phyloP scores from a whole-genome alignment of 2,888 invertebrate species.

The Neoascia interrupta region DNA sequence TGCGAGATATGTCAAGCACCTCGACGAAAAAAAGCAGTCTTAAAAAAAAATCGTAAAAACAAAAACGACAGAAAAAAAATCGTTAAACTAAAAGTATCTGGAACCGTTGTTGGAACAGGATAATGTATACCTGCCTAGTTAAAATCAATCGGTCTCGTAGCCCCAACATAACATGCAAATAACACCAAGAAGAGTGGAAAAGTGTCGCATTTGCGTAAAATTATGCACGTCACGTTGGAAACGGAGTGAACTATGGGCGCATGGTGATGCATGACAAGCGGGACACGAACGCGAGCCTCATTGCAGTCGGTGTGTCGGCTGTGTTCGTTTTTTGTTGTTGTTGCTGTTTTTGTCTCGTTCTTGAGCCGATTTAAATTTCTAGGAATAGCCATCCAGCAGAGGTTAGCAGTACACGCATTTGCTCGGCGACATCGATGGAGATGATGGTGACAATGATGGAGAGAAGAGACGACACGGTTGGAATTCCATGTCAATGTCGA shows the following conservation, averaged over 20 bases:
- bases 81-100: slow-evolving; percentile 12
- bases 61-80: slow-evolving; percentile 13
- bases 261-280: slow-evolving; percentile 70
- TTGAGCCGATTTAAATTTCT: slow-evolving; percentile 53
- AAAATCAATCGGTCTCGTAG: no score
- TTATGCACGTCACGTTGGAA: slow-evolving; percentile 72
- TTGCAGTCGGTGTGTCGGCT: slow-evolving; percentile 38
- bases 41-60: slow-evolving; percentile 1
- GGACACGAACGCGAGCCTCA: slow-evolving; percentile 17
- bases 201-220: slow-evolving; percentile 69
- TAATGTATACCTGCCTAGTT: slow-evolving; percentile 35
- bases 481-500: slow-evolving; percentile 55
- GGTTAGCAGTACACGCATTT: no score
- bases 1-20: slow-evolving; percentile 35
- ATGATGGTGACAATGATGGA: slow-evolving; percentile 47
- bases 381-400: slow-evolving; percentile 47
- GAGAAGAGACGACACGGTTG: slow-evolving; percentile 47
- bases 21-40: slow-evolving; percentile 8
- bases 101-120: slow-evolving; percentile 8
- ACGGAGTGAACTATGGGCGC: slow-evolving; percentile 72
- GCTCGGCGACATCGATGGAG: slow-evolving; percentile 44
- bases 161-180: slow-evolving; percentile 68
- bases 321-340: no score
- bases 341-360: not conserved
- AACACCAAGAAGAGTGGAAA: slow-evolving; percentile 59